Evolutionary conservation across 2,113 vertebrate species (phyloP), one percentile per base, ranked within the genome.

Genomic region (Pyxicephalus adspersus): DNA sequence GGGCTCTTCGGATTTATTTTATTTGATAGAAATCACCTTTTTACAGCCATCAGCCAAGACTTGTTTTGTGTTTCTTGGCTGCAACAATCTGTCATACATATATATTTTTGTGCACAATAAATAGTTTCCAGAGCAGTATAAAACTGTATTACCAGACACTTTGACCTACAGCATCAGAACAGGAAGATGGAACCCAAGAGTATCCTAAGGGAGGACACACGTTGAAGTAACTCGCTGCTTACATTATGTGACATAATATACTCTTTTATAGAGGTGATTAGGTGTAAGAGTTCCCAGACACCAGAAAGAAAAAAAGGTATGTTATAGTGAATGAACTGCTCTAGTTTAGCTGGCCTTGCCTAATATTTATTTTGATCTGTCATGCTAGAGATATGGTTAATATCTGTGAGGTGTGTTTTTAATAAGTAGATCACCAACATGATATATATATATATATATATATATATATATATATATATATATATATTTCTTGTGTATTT

Each of bases 91-190:
- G 50, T 81, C 15, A 23, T 29, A 64, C 55, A 28, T 57, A n/a
- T n/a, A n/a, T n/a, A n/a, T 80, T 54, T 80, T 23, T 25, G 20
- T 16, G 11, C 22, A 64, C 64, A 64, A 51, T 63, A 64, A 74
- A 73, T 72, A n/a, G 28, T 65, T 64, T 65, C 68, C 60, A 74
- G 57, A 72, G 71, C 9, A 23, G 61, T 63, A 72, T 80, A 63
- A 72, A 25, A 57, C 18, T 38, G 64, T 45, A 1, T 0, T 71
- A 18, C 45, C 26, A 23, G 45, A 63, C 50, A 51, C 74, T 50
- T 64, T 45, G 13, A 63, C 73, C 25, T 50, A 17, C 25, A 60
- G 22, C 19, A 17, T 77, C 61, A 52, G 74, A 29, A 23, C 31
- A 51, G 60, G 17, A 25, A 64, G 61, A 64, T 18, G 18, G 50